phyloP scores from a whole-genome alignment of 1,140 invertebrate genomes.

The Nasonia longicornis region DNA sequence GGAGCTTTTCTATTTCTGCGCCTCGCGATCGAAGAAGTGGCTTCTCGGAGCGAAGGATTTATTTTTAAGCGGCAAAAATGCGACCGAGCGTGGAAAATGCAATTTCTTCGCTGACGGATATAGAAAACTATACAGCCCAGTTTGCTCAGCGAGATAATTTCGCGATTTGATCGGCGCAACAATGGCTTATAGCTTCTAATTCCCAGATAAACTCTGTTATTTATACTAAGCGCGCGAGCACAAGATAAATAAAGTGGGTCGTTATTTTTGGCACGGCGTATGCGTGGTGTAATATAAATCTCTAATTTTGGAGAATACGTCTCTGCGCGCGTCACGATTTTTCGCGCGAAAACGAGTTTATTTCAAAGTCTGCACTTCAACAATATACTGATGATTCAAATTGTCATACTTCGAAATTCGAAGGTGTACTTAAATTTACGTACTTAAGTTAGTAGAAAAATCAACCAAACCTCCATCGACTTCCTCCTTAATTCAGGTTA shows the following conservation, averaged over 20 bases:
- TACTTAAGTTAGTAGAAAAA: not conserved
- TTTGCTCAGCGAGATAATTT: not conserved
- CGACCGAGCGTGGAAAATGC: constrained; percentile 21
- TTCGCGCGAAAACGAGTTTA: not conserved
- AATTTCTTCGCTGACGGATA: constrained; percentile 11
- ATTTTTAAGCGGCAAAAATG: constrained; percentile 38
- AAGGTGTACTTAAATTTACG: too few relatives aligned
- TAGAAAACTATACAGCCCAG: not conserved
- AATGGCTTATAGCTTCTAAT: too few relatives aligned
- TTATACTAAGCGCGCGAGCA: not conserved
- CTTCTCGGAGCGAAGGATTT: constrained; percentile 27
- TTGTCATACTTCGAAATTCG: too few relatives aligned
- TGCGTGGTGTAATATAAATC: not conserved
- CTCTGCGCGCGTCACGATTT: not conserved
- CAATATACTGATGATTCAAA: too few relatives aligned
- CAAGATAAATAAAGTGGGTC: not conserved
- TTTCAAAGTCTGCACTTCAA: too few relatives aligned
- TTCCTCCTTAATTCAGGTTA: not conserved
- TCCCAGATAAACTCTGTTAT: too few relatives aligned
- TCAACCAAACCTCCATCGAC: not conserved
- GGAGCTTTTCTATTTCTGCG: constrained; percentile 47
- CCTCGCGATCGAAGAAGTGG: constrained; percentile 24
- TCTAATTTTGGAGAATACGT: not conserved
- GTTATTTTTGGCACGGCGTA: not conserved
- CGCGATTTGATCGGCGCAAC: too few relatives aligned